phyloP scores from a whole-genome alignment of 2,888 invertebrate genomes.

The Dascillus cervinus region DNA sequence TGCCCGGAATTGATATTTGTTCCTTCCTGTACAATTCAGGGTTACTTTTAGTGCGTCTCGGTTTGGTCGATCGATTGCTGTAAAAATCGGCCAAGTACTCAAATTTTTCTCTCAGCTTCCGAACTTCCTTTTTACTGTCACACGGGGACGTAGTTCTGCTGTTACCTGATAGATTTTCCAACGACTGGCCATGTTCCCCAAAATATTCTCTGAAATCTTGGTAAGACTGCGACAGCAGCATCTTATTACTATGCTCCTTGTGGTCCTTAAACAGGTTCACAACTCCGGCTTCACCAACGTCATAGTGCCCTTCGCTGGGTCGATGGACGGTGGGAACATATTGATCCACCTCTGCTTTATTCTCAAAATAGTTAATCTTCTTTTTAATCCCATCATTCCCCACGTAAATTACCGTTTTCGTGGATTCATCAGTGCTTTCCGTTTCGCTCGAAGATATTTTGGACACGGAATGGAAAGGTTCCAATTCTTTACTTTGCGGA shows the following conservation, averaged over 20 bases:
- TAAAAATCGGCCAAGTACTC: constrained; percentile 55
- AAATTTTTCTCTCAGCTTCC: constrained; percentile 61
- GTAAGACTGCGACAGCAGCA: constrained; percentile 57
- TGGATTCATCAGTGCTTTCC: constrained; percentile 67
- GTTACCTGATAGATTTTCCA: constrained; percentile 6
- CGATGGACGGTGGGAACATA: constrained; percentile 39
- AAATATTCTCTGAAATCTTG: constrained; percentile 75
- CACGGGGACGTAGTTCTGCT: neutral
- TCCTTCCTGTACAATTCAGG: constrained; percentile 62
- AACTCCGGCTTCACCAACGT: constrained; percentile 26
- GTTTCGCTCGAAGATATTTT: constrained; percentile 55
- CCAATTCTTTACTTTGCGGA: constrained; percentile 30
- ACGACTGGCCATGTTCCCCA: constrained; percentile 57
- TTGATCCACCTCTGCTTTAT: constrained; percentile 49
- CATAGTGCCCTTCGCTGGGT: constrained; percentile 32
- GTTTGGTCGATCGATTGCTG: constrained; percentile 33
- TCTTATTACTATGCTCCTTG: constrained; percentile 22
- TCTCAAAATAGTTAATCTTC: constrained; percentile 76
- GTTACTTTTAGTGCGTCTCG: constrained; percentile 65
- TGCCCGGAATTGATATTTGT: constrained; percentile 42
- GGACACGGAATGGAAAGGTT: constrained; percentile 34
- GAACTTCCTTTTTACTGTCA: neutral
- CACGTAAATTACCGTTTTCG: constrained; percentile 58
- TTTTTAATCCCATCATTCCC: constrained; percentile 57
- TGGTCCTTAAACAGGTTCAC: constrained; percentile 20